These are phyloP conservation scores for Drosophila miranda DNA, from an alignment of 1,140 invertebrate species.

Conservation along the genomic window DNA sequence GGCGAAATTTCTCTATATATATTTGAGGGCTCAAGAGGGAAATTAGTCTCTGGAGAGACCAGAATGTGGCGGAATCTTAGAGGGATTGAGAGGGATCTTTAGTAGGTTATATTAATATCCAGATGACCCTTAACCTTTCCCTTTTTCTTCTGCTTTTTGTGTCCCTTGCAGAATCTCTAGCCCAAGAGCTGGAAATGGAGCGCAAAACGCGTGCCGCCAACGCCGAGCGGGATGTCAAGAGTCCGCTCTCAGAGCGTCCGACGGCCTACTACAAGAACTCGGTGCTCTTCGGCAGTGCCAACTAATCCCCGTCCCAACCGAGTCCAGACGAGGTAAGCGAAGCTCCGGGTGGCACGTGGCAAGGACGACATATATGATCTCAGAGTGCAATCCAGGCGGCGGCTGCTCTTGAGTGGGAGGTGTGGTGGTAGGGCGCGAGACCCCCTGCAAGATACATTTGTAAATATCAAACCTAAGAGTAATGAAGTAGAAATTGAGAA, in stretches of 20 bases:
- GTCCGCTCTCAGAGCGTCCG: conserved; percentile 89
- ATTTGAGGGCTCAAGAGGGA: not conserved
- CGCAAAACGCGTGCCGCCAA: conserved; percentile 90
- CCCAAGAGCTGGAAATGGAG: conserved; percentile 92
- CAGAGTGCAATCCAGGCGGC: conserved; percentile 75
- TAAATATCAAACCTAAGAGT: conserved; percentile 22
- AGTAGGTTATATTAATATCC: no score
- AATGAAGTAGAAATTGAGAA: conserved; percentile 9
- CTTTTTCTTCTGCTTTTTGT: conserved; percentile 12
- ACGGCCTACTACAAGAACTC: conserved; percentile 93
- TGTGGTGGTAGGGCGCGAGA: not conserved
- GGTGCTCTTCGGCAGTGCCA: conserved; percentile 91
- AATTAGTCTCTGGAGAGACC: no score
- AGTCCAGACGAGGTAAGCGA: conserved; percentile 20
- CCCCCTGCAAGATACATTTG: not conserved
- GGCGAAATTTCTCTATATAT: not conserved
- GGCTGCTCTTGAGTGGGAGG: conserved; percentile 31
- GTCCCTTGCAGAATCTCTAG: conserved; percentile 87
- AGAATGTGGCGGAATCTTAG: not conserved
- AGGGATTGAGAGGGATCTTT: not conserved
- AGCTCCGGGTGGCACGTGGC: conserved; percentile 25
- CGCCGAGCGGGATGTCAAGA: conserved; percentile 91
- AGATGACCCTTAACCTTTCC: no score
- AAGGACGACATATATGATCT: conserved; percentile 69
- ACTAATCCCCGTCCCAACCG: conserved; percentile 84